Evolutionary conservation across 2,888 invertebrate species (phyloP).

Genomic region (Ectemnius lituratus): DNA sequence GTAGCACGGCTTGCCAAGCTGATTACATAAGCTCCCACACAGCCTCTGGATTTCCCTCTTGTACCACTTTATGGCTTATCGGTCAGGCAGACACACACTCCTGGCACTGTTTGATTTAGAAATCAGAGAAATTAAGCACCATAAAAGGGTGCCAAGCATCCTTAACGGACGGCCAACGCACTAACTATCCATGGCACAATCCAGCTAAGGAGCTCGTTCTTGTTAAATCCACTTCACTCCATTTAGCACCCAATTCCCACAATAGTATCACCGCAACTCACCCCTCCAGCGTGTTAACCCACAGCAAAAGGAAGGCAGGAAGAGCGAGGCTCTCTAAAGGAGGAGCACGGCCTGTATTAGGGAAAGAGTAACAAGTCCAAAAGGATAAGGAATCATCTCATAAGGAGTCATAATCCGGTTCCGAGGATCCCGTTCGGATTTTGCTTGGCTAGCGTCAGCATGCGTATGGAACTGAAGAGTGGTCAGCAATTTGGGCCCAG

Average conservation of each 20-base stretch:
- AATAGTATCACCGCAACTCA: not conserved
- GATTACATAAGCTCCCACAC: slow-evolving; percentile 42
- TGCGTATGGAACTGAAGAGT: slow-evolving; percentile 47
- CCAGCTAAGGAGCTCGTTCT: too few species aligned
- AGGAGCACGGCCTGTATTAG: not conserved
- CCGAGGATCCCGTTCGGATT: not conserved
- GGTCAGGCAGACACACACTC: slow-evolving; percentile 9
- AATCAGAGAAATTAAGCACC: slow-evolving; percentile 50
- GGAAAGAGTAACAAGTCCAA: slow-evolving; percentile 1
- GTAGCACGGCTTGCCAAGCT: slow-evolving; percentile 24
- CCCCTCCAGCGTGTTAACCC: not conserved
- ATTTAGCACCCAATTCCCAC: not conserved
- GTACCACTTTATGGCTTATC: slow-evolving; percentile 28
- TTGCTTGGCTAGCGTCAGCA: slow-evolving; percentile 11
- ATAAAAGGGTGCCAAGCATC: slow-evolving; percentile 25
- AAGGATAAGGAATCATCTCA: not conserved
- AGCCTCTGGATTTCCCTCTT: slow-evolving; percentile 12
- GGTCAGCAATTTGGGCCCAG: slow-evolving; percentile 48
- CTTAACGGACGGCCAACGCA: too few species aligned
- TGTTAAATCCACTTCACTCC: too few species aligned
- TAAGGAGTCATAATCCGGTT: slow-evolving; percentile 2
- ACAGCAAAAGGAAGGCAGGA: too few species aligned
- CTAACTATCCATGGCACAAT: too few species aligned
- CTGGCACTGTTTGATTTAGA: slow-evolving; percentile 46
- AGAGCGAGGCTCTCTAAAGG: not conserved